Conservation (phyloP, 2,113 vertebrate species). For the Oryzias celebensis region DNA sequence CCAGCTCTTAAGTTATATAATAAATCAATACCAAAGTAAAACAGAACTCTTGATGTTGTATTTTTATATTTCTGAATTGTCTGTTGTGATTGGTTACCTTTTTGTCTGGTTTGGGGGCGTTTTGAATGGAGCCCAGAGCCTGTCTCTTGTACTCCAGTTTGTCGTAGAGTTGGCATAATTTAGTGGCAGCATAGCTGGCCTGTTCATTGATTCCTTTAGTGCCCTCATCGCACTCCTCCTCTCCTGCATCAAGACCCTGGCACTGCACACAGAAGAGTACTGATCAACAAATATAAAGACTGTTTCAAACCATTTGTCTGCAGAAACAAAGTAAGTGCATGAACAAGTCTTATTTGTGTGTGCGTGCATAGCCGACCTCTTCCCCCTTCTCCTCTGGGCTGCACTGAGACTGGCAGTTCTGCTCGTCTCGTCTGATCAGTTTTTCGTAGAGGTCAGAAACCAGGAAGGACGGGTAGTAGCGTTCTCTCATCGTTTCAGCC, state of each 20-base stretch:
- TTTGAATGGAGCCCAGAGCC: constrained; percentile 92
- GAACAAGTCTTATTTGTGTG: background rate
- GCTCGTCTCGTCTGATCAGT: constrained; percentile 85
- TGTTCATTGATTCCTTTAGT: constrained; percentile 88
- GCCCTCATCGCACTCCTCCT: constrained; percentile 84
- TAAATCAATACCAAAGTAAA: background rate
- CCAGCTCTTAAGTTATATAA: background rate
- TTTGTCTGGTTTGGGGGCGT: constrained; percentile 95
- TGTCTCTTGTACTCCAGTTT: constrained; percentile 97
- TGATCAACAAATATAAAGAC: background rate
- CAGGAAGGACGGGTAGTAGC: constrained; percentile 95
- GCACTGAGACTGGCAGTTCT: constrained; percentile 76
- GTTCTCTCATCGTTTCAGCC: constrained; percentile 88
- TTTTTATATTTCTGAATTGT: background rate
- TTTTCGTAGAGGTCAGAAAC: constrained; percentile 93
- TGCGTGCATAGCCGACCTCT: constrained; percentile 72
- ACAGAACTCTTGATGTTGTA: background rate
- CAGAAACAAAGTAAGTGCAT: too few relatives aligned
- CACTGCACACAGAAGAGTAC: constrained; percentile 64
- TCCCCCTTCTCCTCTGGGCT: constrained; percentile 86
- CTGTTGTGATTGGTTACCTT: constrained; percentile 78
- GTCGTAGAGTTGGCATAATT: constrained; percentile 89
- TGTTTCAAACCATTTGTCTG: too few relatives aligned
- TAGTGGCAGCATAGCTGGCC: constrained; percentile 91
- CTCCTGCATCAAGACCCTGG: constrained; percentile 78